Conservation (phyloP, 2,888 invertebrate genomes). For the Orthosia gothica region DNA sequence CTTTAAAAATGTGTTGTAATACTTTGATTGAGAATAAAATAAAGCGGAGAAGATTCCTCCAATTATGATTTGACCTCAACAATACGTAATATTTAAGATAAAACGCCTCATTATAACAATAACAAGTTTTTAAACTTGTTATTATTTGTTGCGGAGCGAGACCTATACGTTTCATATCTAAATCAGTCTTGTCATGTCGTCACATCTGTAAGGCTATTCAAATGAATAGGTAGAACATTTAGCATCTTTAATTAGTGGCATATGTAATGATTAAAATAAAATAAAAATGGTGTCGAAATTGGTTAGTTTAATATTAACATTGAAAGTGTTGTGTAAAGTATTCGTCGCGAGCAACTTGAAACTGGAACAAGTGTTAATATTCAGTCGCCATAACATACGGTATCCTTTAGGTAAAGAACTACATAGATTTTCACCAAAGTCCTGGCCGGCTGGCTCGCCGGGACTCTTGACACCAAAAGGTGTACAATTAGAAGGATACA, state of each 20-base stretch:
- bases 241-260: neutral
- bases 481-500: slow-evolving; percentile 51
- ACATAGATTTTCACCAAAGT: slow-evolving; percentile 40
- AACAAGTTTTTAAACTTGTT: too few species aligned
- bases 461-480: slow-evolving; percentile 54
- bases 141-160: too few species aligned
- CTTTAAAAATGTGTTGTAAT: slow-evolving; percentile 7
- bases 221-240: too few species aligned
- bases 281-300: slow-evolving; percentile 25
- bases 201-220: neutral
- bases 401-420: slow-evolving; percentile 3
- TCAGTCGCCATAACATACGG: slow-evolving; percentile 61
- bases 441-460: slow-evolving; percentile 31
- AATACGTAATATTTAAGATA: too few species aligned
- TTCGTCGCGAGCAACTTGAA: slow-evolving; percentile 4
- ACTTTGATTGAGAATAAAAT: too few species aligned
- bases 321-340: slow-evolving; percentile 13
- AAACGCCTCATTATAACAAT: too few species aligned
- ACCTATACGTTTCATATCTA: neutral
- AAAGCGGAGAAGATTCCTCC: too few species aligned
- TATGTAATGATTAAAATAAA: neutral
- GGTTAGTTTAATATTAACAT: slow-evolving; percentile 22
- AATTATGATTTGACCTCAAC: too few species aligned
- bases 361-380: slow-evolving; percentile 62
- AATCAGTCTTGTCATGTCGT: neutral